Evolutionary conservation across 1,140 invertebrate species (phyloP), one percentile per base, ranked within the genome.

Genomic region (Saccostrea echinata): DNA sequence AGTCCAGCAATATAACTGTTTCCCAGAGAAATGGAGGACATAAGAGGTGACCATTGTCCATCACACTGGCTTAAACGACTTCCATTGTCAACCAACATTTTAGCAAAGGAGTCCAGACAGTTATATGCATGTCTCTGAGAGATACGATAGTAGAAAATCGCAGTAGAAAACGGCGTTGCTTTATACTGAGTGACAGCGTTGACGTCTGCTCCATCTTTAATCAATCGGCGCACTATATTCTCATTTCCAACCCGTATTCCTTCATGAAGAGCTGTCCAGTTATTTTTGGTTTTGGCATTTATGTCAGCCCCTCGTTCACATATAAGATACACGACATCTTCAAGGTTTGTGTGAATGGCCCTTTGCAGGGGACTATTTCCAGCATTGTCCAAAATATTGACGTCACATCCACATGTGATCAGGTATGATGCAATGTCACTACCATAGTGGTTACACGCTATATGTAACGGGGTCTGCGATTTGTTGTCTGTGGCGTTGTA

Each of bases 261-360:
- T 87, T 94, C 93, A 88, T 93, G 93, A 57, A 94, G 61, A 16
- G 93, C 92, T 13, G 93, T 92, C 92, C 92, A 93, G n/a, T 88
- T 88, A 51, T 89, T 90, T 55, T 90, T 86, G 64, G 92, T 93
- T 68, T 81, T 82, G 12, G 90, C 89, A n/a, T 92, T 91, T 0
- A 94, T 91, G 13, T 91, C 84, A 11, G 92, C 93, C 3, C 93
- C 93, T 16, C 87, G 53, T 53, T 93, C 91, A 89, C 92, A 92
- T 84, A 94, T 84, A 88, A 93, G 84, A 64, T 89, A 90, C 3
- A 91, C 90, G 1, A 92, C 83, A 1, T 91, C 91, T 81, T 93
- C 91, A 61, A 93, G 80, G 57, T 93, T 92, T 84, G 88, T 90
- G 43, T 92, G 93, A 61, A 93, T 91, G 18, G 93, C 93, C 11